Base-by-base conservation (phyloP, 37 sponge, comb jelly and placozoan genomes). In the Ianthella basta region DNA sequence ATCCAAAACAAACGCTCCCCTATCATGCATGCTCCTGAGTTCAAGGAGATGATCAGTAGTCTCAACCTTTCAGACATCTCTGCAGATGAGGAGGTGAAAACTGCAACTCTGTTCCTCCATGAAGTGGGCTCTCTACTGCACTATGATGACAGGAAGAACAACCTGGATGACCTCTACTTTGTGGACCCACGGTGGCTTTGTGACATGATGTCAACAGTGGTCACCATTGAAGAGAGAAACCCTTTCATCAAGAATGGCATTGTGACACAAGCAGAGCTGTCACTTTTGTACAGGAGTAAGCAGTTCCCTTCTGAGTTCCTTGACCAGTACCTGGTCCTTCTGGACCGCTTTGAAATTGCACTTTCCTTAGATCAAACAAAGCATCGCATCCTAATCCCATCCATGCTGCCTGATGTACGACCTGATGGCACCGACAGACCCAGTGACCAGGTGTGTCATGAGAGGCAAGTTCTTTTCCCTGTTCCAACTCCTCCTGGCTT, bases 291-390 rank as follows among this genome's bases (percentile, higher is more conserved):
- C 33, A 56, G 64, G 33, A 90, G 86, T 21, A 70, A 86, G 57
- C 75, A 82, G 23, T 89, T 92, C 50, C 87, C 81, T 25, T 33
- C 40, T 37, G 21, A 82, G 60, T 87, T 82, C 53, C 72, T 89
- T 63, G 67, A 84, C 4, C 88, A 93, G 72, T 93, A 89, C 72
- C 81, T 93, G 13, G 82, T 78, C 19, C 85, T 93, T 38, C 82
- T 93, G 33, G 82, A 86, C 63, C 87, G 87, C 12, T 93, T 89
- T 93, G 93, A 87, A 32, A 86, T 93, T 60, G 93, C 93, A 23
- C 70, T 93, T 38, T 85, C 89, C 32, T 77, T 93, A 12, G 88
- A 89, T 72, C 65, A 81, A 30, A 53, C 44, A 15, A 78, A 56
- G 1, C 33, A 19, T 10, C 36, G 56, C 12, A 72, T 93, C 37